A percentile compares a stretch with the other conserved stretches of the same genome.
Conservation (phyloP, 1,140 invertebrate species). For the Dendroctonus valens region DNA sequence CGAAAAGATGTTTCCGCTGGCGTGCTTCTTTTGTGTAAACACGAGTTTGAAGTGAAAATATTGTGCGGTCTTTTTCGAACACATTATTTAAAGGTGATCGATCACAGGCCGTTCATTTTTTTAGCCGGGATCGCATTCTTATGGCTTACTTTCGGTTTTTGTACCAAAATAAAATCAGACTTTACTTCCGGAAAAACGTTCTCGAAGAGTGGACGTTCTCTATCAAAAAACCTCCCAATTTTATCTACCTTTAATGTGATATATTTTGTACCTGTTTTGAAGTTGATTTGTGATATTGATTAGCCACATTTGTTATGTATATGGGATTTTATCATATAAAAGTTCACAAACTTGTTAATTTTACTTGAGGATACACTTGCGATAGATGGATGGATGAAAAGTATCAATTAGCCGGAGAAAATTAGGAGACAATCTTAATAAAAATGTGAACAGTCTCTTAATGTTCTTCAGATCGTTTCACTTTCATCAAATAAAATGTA, state of each 20-base stretch:
- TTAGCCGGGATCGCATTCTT: background rate
- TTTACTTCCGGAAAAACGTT: too few species aligned
- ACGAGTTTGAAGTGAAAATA: conserved; percentile 1
- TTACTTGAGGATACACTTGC: too few species aligned
- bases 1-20: conserved; percentile 2
- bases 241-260: background rate
- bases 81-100: conserved; percentile 5
- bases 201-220: too few species aligned
- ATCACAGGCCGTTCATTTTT: background rate
- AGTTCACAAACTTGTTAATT: background rate
- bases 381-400: too few species aligned
- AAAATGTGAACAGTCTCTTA: too few species aligned
- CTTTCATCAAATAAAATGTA: too few species aligned
- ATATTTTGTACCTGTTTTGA: background rate
- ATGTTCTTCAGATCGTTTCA: too few species aligned
- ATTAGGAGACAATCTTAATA: too few species aligned
- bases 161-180: background rate
- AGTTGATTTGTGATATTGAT: background rate
- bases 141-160: background rate
- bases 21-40: conserved; percentile 6
- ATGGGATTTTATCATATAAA: background rate
- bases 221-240: too few species aligned
- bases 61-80: conserved; percentile 1
- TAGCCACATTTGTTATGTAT: background rate
- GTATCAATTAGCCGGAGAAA: too few species aligned